These are phyloP conservation scores for Silurus lanzhouensis DNA, from an alignment of 2,797 vertebrate species.

Conservation along the genomic window DNA sequence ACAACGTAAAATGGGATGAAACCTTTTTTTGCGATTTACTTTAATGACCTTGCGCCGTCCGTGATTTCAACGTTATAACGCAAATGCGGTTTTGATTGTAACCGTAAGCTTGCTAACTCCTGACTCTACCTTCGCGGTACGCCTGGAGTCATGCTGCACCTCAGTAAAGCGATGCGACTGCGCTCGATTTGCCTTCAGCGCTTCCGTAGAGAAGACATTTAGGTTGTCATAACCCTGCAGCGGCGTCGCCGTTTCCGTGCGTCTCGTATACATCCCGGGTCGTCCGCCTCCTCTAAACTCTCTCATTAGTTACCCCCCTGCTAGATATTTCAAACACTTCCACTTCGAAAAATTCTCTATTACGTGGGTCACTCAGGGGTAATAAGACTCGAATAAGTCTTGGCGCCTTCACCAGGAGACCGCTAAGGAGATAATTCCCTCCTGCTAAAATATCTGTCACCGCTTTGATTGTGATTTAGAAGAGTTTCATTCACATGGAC, in stretches of 20 bases:
- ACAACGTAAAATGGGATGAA: no score
- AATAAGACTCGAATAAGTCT: slow-evolving; percentile 79
- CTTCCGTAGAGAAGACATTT: slow-evolving; percentile 8
- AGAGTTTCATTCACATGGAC: slow-evolving; percentile 78
- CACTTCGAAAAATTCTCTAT: slow-evolving; percentile 77
- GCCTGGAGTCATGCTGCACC: not conserved
- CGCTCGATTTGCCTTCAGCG: not conserved
- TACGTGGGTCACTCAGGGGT: slow-evolving; percentile 81
- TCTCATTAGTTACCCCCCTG: slow-evolving; percentile 67
- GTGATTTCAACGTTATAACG: not conserved
- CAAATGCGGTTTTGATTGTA: not conserved
- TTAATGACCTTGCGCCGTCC: no score
- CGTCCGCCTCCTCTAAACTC: slow-evolving; percentile 56
- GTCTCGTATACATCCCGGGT: slow-evolving; percentile 46
- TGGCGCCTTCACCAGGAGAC: slow-evolving; percentile 65
- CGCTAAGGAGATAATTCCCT: slow-evolving; percentile 72
- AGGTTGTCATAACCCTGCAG: slow-evolving; percentile 46
- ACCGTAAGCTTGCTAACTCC: not conserved
- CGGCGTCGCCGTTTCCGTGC: slow-evolving; percentile 12
- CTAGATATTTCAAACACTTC: slow-evolving; percentile 79
- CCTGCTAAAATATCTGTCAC: slow-evolving; percentile 77
- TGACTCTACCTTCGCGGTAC: not conserved
- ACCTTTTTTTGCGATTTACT: no score
- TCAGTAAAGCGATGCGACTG: slow-evolving; percentile 22
- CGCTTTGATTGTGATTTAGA: slow-evolving; percentile 83